Base-by-base conservation (phyloP, 2,797 vertebrate species). In the Pelodytes ibericus region DNA sequence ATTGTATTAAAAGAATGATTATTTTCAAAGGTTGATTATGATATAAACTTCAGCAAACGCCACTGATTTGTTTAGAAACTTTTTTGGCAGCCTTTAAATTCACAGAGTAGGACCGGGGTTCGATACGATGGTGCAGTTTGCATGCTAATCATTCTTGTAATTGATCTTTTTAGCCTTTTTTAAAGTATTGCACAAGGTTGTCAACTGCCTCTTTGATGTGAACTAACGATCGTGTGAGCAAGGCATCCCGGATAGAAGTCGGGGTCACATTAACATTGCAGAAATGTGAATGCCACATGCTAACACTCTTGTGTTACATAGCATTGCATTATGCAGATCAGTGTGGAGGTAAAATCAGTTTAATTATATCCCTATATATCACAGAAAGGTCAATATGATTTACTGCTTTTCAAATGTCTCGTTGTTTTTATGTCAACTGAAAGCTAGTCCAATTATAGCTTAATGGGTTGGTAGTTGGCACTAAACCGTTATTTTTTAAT, bases 191-290 rank as follows among this genome's bases (percentile, higher is more conserved):
- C 81, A 82, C 85, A 88, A 91, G 84, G 84, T 84, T 91, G 83
- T 91, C 89, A 89, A 88, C 85, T 80, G 31, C 83, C 82, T 84
- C 90, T 93, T 86, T 90, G 85, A 91, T 89, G 87, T 88, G 85
- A 84, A 87, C 82, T 88, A 84, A 92, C 87, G 88, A 84, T 85
- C 65, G 3, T 64, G 81, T 61, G 82, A 84, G 81, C 74, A 81
- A 63, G 66, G 71, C 82, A 31, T 74, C 53, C 63, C 63, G 72
- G 63, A 82, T 82, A 81, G 74, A 73, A 82, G 80, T 59, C 77
- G 65, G 81, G 80, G 79, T 89, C 84, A 89, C 69, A 26, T 71
- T 80, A 75, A 69, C 10, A n/a, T 58, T 66, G 75, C 20, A 68
- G 70, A 29, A 57, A 70, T 2, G 6, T 56, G 63, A 80, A 77